Evolutionary conservation across 2,113 vertebrate genomes (phyloP).

Genomic region (Paraplagusia blochii): DNA sequence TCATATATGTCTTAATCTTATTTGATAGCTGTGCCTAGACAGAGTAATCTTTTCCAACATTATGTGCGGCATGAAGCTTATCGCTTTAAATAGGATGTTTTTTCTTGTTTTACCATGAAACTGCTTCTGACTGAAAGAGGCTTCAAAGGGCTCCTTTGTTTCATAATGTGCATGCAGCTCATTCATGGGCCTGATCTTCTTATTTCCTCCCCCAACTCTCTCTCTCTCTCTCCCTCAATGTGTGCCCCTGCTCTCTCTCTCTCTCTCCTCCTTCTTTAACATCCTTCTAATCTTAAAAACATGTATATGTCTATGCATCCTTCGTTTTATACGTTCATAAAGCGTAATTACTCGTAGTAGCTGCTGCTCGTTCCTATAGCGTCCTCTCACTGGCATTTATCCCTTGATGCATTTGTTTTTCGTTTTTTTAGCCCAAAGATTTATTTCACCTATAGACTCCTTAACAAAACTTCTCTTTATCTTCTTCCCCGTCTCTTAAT

Average conservation of each 20-base stretch:
- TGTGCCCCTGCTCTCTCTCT: slow-evolving; percentile 31
- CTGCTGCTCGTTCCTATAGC: slow-evolving; percentile 39
- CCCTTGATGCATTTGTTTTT: slow-evolving; percentile 65
- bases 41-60: slow-evolving; percentile 74
- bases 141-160: slow-evolving; percentile 80
- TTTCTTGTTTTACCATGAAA: slow-evolving; percentile 79
- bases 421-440: slow-evolving; percentile 58
- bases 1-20: slow-evolving; percentile 72
- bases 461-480: slow-evolving; percentile 34
- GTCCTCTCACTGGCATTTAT: slow-evolving; percentile 61
- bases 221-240: slow-evolving; percentile 33
- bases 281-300: slow-evolving; percentile 36
- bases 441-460: slow-evolving; percentile 56
- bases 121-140: slow-evolving; percentile 77
- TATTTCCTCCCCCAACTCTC: slow-evolving; percentile 52
- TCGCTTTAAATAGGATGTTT: slow-evolving; percentile 76
- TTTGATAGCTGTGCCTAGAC: slow-evolving; percentile 77
- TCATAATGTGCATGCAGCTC: slow-evolving; percentile 78
- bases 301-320: slow-evolving; percentile 42
- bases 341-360: slow-evolving; percentile 65
- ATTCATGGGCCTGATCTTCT: slow-evolving; percentile 73
- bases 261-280: slow-evolving; percentile 17
- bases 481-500: slow-evolving; percentile 46
- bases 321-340: slow-evolving; percentile 45
- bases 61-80: slow-evolving; percentile 76